These are phyloP conservation scores for Chrosomus eos DNA, from an alignment of 2,797 vertebrate genomes.

Conservation along the genomic window DNA sequence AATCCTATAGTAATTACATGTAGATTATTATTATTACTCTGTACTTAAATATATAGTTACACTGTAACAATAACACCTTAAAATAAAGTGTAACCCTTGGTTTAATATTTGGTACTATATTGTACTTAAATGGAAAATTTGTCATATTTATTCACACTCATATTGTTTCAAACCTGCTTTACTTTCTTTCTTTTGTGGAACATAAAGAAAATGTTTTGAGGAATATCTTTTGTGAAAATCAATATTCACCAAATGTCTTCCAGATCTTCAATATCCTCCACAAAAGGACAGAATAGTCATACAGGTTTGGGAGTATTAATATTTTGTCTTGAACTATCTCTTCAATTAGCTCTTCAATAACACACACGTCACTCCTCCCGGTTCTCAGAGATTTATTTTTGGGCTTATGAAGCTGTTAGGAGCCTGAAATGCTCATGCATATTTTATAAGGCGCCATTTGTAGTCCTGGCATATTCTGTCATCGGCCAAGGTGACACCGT, in stretches of 20 bases:
- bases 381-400: background rate
- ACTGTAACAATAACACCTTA: no score
- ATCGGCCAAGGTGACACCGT: constrained; percentile 64
- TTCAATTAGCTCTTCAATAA: background rate
- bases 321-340: background rate
- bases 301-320: no score
- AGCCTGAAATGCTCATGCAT: constrained; percentile 48
- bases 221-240: background rate
- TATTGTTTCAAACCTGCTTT: background rate
- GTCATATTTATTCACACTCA: background rate
- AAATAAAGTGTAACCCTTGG: no score
- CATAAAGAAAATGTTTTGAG: background rate
- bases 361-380: background rate
- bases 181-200: background rate
- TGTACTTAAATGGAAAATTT: background rate
- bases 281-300: background rate
- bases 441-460: constrained; percentile 56
- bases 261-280: background rate
- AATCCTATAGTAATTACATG: no score
- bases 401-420: constrained; percentile 35
- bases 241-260: background rate
- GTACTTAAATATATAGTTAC: no score
- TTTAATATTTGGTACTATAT: background rate
- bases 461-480: constrained; percentile 51
- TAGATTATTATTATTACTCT: no score